Evolutionary conservation across 2,797 vertebrate species (phyloP), one percentile per base, ranked within the genome.

Genomic region (Paratrypauchen microcephalus): DNA sequence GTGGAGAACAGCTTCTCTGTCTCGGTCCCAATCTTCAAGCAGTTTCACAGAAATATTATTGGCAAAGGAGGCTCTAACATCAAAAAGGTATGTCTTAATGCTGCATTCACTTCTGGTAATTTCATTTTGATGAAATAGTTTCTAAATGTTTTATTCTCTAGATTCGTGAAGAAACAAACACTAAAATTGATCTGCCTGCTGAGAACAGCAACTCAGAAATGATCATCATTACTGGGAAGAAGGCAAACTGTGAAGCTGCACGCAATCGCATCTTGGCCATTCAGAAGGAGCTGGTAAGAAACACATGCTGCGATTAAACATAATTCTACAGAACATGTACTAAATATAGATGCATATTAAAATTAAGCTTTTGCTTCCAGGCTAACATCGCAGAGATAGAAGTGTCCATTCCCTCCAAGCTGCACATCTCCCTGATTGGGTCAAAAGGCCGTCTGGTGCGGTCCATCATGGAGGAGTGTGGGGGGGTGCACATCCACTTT

Each of bases 31-130:
- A 98, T 99, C 92, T 99, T 99, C 90, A 99, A 99, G 86, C 97
- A 99, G 81, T 99, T 99, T 84, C 98, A 99, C 88, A 99, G 98
- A 91, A 99, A 99, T 88, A 99, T 99, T 69, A 99, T 99, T 90
- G 98, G 98, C 66, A 99, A 99, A 93, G 98, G 98, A 87, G 98
- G 97, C 18, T 95, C 96, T 57, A 99, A 99, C 82, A 99, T 99
- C 73, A 99, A 99, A 83, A 99, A 99, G 95, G 98, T 98, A 76
- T 61, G 18, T 1, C 23, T 26, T 18, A 19, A 50, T n/a, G 19
- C 48, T 65, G 70, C 30, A 16, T 62, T 5, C 2, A 13, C 19
- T 0, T 11, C 3, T 13, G 21, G 12, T 1, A 18, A 23, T 6
- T 2, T 6, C 7, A 2, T 62, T 0, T 12, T 12, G 24, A 13